Conservation (phyloP, 1,140 invertebrate species). For the Idris sp. region DNA sequence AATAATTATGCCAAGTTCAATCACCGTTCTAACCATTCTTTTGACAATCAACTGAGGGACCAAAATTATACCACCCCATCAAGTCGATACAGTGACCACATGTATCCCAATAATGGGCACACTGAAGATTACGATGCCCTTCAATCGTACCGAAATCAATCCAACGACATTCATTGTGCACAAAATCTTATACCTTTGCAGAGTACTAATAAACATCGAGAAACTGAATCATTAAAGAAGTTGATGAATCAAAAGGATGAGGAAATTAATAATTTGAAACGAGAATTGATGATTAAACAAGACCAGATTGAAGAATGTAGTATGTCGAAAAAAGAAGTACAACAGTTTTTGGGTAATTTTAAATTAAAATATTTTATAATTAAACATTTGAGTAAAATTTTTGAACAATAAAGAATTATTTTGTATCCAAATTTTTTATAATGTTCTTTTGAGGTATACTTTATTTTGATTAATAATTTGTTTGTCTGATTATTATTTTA, state of each 20-base stretch:
- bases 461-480: too few relatives aligned
- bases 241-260: slow-evolving; percentile 68
- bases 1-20: slow-evolving; percentile 62
- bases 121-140: slow-evolving; percentile 65
- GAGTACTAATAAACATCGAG: slow-evolving; percentile 66
- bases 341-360: slow-evolving; percentile 64
- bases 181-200: slow-evolving; percentile 61
- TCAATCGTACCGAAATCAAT: slow-evolving; percentile 57
- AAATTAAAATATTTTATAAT: background rate
- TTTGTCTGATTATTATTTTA: slow-evolving; percentile 8
- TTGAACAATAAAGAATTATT: too few relatives aligned
- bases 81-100: slow-evolving; percentile 69
- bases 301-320: slow-evolving; percentile 66
- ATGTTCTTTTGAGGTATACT: too few relatives aligned
- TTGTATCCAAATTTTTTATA: too few relatives aligned
- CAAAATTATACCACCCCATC: slow-evolving; percentile 69
- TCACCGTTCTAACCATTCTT: slow-evolving; percentile 49
- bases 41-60: slow-evolving; percentile 39
- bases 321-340: slow-evolving; percentile 67
- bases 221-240: slow-evolving; percentile 67
- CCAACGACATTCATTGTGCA: slow-evolving; percentile 60
- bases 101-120: slow-evolving; percentile 70
- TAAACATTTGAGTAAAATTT: too few relatives aligned
- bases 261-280: slow-evolving; percentile 62
- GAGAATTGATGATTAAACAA: slow-evolving; percentile 66